A percentile compares a stretch with the other conserved stretches of the same genome.
Evolutionary conservation across 1,140 invertebrate species (phyloP).

Genomic region (Sycobia sp.): DNA sequence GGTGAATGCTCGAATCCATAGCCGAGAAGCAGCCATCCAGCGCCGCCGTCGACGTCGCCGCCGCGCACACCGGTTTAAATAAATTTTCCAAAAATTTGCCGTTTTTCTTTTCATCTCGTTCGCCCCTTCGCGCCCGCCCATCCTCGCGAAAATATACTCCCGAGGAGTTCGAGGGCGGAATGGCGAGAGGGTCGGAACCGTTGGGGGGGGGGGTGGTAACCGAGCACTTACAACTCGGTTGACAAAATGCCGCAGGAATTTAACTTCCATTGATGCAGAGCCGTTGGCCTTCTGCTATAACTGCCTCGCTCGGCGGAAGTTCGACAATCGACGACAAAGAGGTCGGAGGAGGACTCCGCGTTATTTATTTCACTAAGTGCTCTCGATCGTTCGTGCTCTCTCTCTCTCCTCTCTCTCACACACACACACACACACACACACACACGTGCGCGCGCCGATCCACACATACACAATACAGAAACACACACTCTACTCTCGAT

Average conservation of each 20-base stretch:
- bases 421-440: neutral
- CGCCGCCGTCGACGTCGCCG: too few relatives aligned
- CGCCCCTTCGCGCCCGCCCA: neutral
- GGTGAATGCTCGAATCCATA: too few relatives aligned
- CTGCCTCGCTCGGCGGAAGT: slow-evolving; percentile 43
- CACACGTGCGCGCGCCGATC: neutral
- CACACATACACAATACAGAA: too few relatives aligned
- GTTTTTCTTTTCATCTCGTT: too few relatives aligned
- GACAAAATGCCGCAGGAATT: slow-evolving; percentile 31
- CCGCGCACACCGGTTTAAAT: too few relatives aligned
- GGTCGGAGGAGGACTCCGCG: slow-evolving; percentile 47
- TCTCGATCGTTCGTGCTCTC: slow-evolving; percentile 54
- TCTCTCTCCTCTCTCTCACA: neutral
- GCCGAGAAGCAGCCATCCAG: too few relatives aligned
- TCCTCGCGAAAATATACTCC: neutral
- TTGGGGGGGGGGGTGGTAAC: too few relatives aligned
- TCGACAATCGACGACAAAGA: slow-evolving; percentile 60
- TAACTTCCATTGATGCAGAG: slow-evolving; percentile 25
- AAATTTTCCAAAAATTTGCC: too few relatives aligned
- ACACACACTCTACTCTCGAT: too few relatives aligned
- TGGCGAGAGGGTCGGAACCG: too few relatives aligned
- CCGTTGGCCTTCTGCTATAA: slow-evolving; percentile 32
- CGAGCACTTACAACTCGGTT: slow-evolving; percentile 21
- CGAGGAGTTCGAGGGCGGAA: neutral
- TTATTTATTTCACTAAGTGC: slow-evolving; percentile 61